Base-by-base conservation (phyloP, 2,113 vertebrate genomes). In the Sapajus apella region DNA sequence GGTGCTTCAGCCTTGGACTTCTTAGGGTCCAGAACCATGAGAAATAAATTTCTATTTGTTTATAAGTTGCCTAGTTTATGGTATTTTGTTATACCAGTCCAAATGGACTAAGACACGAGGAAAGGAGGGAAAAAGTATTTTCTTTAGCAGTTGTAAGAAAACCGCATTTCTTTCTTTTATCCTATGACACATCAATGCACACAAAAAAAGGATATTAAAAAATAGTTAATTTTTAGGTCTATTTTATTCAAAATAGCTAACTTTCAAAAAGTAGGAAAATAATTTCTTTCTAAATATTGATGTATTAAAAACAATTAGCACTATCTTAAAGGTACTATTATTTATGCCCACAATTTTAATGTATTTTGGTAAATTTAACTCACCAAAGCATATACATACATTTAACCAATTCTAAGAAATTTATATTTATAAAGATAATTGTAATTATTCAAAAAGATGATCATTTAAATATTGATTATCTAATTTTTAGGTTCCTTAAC, bases 281-380 rank as follows among this genome's bases (percentile, higher is more conserved):
- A 55, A 50, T 37, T 45, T 81, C 5, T 77, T 61, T 76, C n/a
- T 82, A 77, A 76, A 40, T 76, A 90, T 50, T 80, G 85, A 3
- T 58, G 21, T 64, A 70, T 87, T 82, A n/a, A 37, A 94, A 86
- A 73, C 20, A 43, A 68, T 86, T 79, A 75, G 9, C 8, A 90
- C 6, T 40, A 16, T 35, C 21, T 95, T 94, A 94, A 81, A 68
- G 81, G 25, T 86, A 86, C 18, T 64, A 64, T 80, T 85, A 87
- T 58, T 79, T 35, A 80, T 10, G 27, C 7, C 6, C 6, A 50
- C 2, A 47, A 86, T 93, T 75, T 82, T 70, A 50, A 50, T 37
- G 45, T 87, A 72, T 20, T 87, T 91, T 81, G 64, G 61, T 88
- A 93, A 88, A 85, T 75, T 79, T 75, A 68, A 68, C 47, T 93